Conservation (phyloP, 2,113 vertebrate species). For the Pao palembangensis region DNA sequence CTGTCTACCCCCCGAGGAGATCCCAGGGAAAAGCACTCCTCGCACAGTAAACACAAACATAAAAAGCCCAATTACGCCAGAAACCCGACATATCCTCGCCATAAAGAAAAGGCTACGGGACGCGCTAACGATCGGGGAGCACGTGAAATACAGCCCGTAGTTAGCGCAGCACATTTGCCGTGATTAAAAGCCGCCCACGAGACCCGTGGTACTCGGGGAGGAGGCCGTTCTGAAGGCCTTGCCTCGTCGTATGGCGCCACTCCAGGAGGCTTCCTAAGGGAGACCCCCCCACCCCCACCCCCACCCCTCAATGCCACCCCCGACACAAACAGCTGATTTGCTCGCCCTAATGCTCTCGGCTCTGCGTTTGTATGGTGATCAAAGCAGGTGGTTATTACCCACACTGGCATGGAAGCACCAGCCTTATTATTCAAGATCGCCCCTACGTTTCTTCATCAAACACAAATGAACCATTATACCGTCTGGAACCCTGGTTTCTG, state of each 20-base stretch:
- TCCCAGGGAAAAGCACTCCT: slow-evolving; percentile 53
- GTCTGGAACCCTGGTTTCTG: no score
- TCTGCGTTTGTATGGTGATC: slow-evolving; percentile 81
- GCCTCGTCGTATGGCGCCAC: slow-evolving; percentile 59
- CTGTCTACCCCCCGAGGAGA: slow-evolving; percentile 37
- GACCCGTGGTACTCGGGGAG: slow-evolving; percentile 55
- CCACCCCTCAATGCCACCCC: neutral
- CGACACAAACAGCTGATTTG: slow-evolving; percentile 81
- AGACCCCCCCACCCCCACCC: slow-evolving; percentile 50
- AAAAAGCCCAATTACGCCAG: slow-evolving; percentile 83
- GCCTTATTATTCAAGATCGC: slow-evolving; percentile 91
- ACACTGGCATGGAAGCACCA: slow-evolving; percentile 78
- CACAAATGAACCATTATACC: slow-evolving; percentile 77
- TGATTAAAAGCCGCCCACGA: slow-evolving; percentile 81
- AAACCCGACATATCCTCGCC: slow-evolving; percentile 75
- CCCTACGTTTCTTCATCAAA: slow-evolving; percentile 73
- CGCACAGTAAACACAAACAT: slow-evolving; percentile 80
- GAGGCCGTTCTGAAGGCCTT: slow-evolving; percentile 77
- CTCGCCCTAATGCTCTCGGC: slow-evolving; percentile 86
- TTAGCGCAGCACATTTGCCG: slow-evolving; percentile 82
- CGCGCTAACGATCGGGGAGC: slow-evolving; percentile 73
- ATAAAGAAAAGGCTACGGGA: slow-evolving; percentile 77
- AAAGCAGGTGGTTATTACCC: slow-evolving; percentile 83
- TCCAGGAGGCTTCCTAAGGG: slow-evolving; percentile 50
- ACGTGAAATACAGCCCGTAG: slow-evolving; percentile 83